Base-by-base conservation (phyloP, 1,140 invertebrate genomes). In the Hyles vespertilio region DNA sequence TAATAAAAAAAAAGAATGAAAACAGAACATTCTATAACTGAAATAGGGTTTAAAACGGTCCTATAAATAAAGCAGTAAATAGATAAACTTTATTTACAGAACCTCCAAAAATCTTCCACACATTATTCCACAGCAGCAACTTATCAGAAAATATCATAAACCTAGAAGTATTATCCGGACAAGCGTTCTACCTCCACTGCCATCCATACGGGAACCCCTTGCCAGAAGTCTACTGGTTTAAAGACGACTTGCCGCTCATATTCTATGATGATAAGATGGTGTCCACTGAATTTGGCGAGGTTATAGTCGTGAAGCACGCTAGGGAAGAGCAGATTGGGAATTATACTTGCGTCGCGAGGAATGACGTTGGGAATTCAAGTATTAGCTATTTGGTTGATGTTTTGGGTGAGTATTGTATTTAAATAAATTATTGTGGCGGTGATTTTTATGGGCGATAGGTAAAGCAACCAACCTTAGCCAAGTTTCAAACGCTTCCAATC, bases 181-280 rank as follows among this genome's bases (percentile, higher is more conserved):
- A 87, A 63, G 64, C 82, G 1, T 82, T 87, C 48, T 84, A 75
- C 52, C 58, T 90, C 33, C 80, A 84, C 44, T 90, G 89, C 51
- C 82, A 84, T 55, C 77, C 85, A 0, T 72, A 76, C 11, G 86
- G 89, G 0, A 85, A 81, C 51, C 89, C 89, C 0, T 7, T 74
- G 5, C 85, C 88, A 3, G 76, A 78, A 46, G 66, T 89, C 4
- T 89, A 89, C 63, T 89, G 88, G 88, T 88, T 89, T 61, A 86
- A 81, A 62, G 79, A 90, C 48, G 77, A 66, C 3, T 9, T 76
- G 2, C 77, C 75, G 5, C 50, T 81, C 10, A 77, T 69, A 12
- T 73, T 88, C 5, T 86, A 81, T 51, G 86, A 89, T 45, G 67
- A 81, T n/a, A 77, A 57, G 1, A 81, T 86, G 77, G 62, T 83